A percentile compares a stretch with the other conserved stretches of the same genome.
These are phyloP conservation scores for Drosophila sordidapex DNA, from an alignment of 2,888 invertebrate species.

Conservation along the genomic window DNA sequence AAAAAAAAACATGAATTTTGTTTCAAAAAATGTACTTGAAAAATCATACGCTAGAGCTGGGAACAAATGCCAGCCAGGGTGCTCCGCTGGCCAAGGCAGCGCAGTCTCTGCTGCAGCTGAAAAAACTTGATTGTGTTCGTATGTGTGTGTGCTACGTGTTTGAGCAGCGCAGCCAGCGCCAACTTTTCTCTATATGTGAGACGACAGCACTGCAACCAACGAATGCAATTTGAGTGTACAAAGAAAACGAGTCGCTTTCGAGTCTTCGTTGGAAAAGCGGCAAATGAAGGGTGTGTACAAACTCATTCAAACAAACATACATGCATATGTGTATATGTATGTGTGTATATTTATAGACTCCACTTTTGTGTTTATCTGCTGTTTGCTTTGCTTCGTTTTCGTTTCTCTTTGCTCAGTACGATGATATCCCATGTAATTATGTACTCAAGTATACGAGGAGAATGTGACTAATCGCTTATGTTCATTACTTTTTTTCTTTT, in stretches of 20 bases:
- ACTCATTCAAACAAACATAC: constrained; percentile 13
- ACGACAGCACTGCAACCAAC: constrained; percentile 44
- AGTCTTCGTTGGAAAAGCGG: constrained; percentile 47
- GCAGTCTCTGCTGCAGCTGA: constrained; percentile 47
- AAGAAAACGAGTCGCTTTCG: constrained; percentile 73
- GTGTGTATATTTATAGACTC: constrained; percentile 53
- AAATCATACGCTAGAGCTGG: constrained; percentile 28
- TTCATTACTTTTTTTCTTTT: constrained; percentile 15
- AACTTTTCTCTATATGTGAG: constrained; percentile 66
- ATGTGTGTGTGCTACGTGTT: constrained; percentile 11
- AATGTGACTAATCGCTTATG: constrained; percentile 30
- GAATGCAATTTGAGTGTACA: constrained; percentile 63
- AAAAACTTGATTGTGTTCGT: constrained; percentile 59
- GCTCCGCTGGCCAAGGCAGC: constrained; percentile 65
- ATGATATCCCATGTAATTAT: constrained; percentile 22
- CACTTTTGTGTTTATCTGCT: constrained; percentile 38
- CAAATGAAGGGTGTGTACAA: constrained; percentile 66
- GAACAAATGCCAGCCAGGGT: constrained; percentile 55
- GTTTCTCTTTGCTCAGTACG: constrained; percentile 24
- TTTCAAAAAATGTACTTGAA: constrained; percentile 20
- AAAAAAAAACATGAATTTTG: constrained; percentile 19
- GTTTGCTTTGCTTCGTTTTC: constrained; percentile 28
- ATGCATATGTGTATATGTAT: constrained; percentile 1
- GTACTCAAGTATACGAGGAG: constrained; percentile 5
- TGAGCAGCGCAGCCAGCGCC: constrained; percentile 53